Conservation (phyloP, 2,113 vertebrate genomes). For the Syngnathoides biaculeatus region DNA sequence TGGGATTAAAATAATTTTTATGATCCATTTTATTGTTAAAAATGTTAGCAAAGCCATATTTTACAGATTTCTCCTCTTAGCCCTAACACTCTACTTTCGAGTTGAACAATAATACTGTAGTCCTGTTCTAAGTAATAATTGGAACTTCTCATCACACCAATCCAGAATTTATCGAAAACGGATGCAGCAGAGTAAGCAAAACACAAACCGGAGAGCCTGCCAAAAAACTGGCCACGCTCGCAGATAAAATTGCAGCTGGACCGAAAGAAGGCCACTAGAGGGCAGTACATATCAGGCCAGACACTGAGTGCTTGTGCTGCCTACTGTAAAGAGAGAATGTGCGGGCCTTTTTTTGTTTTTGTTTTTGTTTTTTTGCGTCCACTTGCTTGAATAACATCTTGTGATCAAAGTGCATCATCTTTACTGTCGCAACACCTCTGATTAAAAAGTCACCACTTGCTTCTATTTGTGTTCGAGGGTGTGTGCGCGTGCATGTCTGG, state of each 20-base stretch:
- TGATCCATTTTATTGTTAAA: no score
- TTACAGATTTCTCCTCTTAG: no score
- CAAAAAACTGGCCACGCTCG: neutral
- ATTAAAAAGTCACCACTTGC: constrained; percentile 51
- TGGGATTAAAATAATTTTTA: neutral
- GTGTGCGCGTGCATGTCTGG: constrained; percentile 3
- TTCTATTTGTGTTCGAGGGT: constrained; percentile 11
- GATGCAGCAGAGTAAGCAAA: neutral
- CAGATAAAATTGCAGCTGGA: neutral
- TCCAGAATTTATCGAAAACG: neutral
- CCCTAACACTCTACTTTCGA: no score
- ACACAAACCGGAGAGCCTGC: neutral
- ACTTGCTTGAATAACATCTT: constrained; percentile 9
- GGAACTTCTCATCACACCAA: neutral
- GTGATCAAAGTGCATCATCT: constrained; percentile 29
- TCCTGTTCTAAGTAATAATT: neutral
- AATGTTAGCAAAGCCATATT: neutral
- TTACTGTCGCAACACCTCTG: constrained; percentile 19
- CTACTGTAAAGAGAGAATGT: neutral
- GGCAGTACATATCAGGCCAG: constrained; percentile 21
- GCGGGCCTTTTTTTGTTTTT: no score
- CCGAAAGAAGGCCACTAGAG: constrained; percentile 23
- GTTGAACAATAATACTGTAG: no score
- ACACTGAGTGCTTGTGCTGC: neutral
- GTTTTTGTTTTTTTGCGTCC: no score